Conservation (phyloP, 2,113 vertebrate species). For the Synchiropus splendidus region DNA sequence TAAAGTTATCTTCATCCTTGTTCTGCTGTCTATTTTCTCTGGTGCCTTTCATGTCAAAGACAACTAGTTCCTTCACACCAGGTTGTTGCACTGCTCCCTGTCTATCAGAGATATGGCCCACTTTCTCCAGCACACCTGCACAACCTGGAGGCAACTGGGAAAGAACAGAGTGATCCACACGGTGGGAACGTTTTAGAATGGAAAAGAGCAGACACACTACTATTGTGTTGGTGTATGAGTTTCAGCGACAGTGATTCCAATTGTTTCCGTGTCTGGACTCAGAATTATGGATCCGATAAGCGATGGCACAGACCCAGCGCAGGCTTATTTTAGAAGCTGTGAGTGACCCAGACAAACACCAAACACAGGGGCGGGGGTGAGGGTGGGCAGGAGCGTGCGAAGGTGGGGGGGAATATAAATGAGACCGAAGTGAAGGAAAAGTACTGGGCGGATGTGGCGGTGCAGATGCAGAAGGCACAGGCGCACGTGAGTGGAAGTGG, state of each 20-base stretch:
- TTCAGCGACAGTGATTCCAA: constrained; percentile 5
- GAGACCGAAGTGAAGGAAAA: constrained; percentile 60
- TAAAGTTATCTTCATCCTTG: too few species aligned
- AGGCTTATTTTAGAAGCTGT: constrained; percentile 44
- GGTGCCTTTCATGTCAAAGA: too few species aligned
- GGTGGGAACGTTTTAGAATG: too few species aligned
- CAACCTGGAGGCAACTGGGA: constrained; percentile 14
- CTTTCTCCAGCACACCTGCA: constrained; percentile 44
- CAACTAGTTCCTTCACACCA: too few species aligned
- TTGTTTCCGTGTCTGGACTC: constrained; percentile 6
- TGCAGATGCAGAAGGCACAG: constrained; percentile 52
- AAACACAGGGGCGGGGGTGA: constrained; percentile 30
- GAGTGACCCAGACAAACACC: constrained; percentile 49
- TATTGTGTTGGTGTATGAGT: too few species aligned
- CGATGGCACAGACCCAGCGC: constrained; percentile 11
- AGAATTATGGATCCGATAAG: constrained; percentile 23
- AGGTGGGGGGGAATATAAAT: constrained; percentile 54
- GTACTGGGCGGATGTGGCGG: constrained; percentile 53
- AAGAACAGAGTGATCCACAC: not conserved
- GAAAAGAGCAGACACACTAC: too few species aligned
- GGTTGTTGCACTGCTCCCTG: too few species aligned
- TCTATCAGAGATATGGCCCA: constrained; percentile 29
- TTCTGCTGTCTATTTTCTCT: too few species aligned
- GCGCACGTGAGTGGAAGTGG: constrained; percentile 35
- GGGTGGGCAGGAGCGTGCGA: constrained; percentile 9